A percentile compares a stretch with the other conserved stretches of the same genome.
Conservation (phyloP, 2,888 invertebrate species). For the Agrotis ipsilon region DNA sequence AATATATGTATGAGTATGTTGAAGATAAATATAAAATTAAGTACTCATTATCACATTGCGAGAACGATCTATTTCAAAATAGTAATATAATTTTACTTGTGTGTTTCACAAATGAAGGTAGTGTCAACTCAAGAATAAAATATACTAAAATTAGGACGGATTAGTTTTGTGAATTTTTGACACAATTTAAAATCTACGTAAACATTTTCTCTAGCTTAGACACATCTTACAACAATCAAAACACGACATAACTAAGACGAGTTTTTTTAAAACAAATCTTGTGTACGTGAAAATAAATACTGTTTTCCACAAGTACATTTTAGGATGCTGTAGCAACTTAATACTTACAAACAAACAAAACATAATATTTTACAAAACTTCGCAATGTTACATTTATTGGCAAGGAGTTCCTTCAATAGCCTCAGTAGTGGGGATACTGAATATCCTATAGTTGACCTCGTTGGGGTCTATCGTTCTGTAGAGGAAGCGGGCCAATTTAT, state of each 20-base stretch:
- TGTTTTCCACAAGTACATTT: neutral
- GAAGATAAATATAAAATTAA: neutral
- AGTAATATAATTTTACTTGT: neutral
- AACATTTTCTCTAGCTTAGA: neutral
- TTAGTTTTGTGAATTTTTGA: too few relatives aligned
- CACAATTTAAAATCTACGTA: neutral
- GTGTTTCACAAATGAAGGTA: neutral
- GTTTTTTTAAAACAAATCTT: neutral
- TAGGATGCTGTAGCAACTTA: neutral
- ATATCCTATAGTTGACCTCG: slow-evolving; percentile 93
- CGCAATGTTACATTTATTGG: slow-evolving; percentile 65
- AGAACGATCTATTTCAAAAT: slow-evolving; percentile 16
- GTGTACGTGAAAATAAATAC: slow-evolving; percentile 17
- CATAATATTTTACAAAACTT: neutral
- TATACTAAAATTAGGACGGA: too few relatives aligned
- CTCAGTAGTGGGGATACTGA: slow-evolving; percentile 89
- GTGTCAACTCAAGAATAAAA: neutral
- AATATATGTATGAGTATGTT: slow-evolving; percentile 12
- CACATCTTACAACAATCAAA: neutral
- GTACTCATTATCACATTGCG: slow-evolving; percentile 10
- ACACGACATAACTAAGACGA: neutral
- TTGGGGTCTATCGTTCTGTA: slow-evolving; percentile 92
- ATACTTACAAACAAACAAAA: slow-evolving; percentile 3
- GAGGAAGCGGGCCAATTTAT: slow-evolving; percentile 94
- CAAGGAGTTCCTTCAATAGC: slow-evolving; percentile 91